These are phyloP conservation scores for Cryptoprocta ferox DNA, from an alignment of 2,797 vertebrate species.

Conservation along the genomic window DNA sequence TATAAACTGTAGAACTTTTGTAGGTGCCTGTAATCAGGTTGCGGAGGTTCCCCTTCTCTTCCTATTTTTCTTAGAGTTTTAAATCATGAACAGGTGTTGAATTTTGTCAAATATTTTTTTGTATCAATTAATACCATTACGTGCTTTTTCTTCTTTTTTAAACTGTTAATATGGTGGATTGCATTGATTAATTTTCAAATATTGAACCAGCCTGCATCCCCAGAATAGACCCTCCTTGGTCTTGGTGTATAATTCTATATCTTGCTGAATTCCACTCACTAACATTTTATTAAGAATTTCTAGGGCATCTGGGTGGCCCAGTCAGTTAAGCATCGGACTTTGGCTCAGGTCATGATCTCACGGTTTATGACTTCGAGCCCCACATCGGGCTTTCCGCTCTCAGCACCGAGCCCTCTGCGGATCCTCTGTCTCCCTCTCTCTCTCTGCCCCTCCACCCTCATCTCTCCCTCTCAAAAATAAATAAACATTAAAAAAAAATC, in stretches of 20 bases:
- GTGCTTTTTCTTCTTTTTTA: background rate
- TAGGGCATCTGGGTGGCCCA: too few relatives aligned
- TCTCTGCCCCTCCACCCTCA: too few relatives aligned
- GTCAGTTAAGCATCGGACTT: too few relatives aligned
- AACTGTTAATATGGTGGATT: background rate
- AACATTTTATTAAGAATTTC: background rate
- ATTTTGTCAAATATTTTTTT: background rate
- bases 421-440: too few relatives aligned
- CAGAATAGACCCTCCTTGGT: background rate
- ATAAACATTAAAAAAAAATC: too few relatives aligned
- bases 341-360: too few relatives aligned
- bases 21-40: background rate
- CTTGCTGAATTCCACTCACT: background rate
- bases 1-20: background rate
- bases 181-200: background rate
- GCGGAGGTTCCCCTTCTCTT: background rate
- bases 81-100: background rate
- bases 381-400: too few relatives aligned
- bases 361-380: too few relatives aligned
- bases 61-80: background rate
- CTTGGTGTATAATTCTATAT: background rate
- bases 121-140: background rate
- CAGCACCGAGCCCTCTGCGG: too few relatives aligned
- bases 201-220: background rate
- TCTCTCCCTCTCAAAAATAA: too few relatives aligned